Conservation (phyloP, 30 jellyfish, hydroid and myxozoan species). For the Cassiopea andromeda region DNA sequence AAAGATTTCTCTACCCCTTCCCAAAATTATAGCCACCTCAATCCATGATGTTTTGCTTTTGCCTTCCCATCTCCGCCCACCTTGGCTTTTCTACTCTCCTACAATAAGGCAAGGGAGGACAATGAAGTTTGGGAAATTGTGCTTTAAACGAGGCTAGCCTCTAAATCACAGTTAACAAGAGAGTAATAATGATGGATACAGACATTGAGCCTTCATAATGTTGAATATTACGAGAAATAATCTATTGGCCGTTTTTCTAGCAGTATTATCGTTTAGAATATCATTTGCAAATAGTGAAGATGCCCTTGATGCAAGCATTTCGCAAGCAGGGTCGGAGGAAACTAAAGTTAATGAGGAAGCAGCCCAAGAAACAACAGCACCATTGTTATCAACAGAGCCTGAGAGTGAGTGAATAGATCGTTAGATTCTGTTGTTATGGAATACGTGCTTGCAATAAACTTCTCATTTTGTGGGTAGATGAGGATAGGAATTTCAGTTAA, state of each 20-base stretch:
- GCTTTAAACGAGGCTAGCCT: background rate
- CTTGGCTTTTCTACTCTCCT: no score
- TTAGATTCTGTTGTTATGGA: no score
- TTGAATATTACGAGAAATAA: background rate
- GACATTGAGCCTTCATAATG: background rate
- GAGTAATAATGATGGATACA: background rate
- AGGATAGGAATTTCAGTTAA: no score
- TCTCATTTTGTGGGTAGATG: no score
- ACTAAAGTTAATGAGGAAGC: background rate
- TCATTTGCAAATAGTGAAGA: background rate
- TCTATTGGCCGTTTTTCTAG: background rate
- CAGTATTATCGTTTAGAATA: background rate
- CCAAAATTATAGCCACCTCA: no score
- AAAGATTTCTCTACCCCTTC: no score
- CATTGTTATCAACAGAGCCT: background rate
- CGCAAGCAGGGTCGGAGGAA: background rate
- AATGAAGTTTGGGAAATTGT: background rate
- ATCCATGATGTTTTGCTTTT: no score
- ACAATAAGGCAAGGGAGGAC: background rate
- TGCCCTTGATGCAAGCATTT: background rate
- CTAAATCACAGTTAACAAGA: background rate
- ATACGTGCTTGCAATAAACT: no score
- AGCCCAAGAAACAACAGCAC: background rate
- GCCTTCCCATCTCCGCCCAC: no score
- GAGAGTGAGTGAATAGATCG: background rate